Evolutionary conservation across 2,113 vertebrate species (phyloP), one percentile per base, ranked within the genome.

Genomic region (Parus major): DNA sequence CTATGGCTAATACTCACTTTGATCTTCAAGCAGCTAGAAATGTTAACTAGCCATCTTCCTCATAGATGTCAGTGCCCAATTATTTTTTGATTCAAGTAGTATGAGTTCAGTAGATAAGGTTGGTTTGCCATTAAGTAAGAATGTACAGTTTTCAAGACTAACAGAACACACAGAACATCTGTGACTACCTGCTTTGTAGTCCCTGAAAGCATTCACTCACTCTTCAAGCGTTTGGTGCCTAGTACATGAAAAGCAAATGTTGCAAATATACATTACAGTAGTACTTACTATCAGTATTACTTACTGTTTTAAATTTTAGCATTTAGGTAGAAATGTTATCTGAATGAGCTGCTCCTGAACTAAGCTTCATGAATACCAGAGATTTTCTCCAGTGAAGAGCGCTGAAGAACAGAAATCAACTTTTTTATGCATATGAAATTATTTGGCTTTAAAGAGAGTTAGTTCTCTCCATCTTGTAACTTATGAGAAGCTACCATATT

Each of bases 1-100:
- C 52, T 90, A 84, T 15, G 20, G 60, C 35, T 69, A 88, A 81
- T 46, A 93, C 19, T 82, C 59, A 82, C 60, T 86, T 96, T 88
- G 49, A 88, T 92, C 88, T 90, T 89, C 84, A 96, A 91, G 59
- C 63, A 95, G 53, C 41, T 68, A 72, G 53, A 66, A 60, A 95
- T 59, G 31, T 52, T 64, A 87, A n/a, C 16, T 64, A 72, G 39
- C 49, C 6, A 16, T 78, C n/a, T 89, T 88, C 85, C 55, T 90
- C 65, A 50, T 4, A 66, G 70, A 70, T 52, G 13, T 57, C 78
- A 80, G 18, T 36, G 20, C 16, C 18, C 25, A 82, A 73, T 92
- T 92, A 75, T 46, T 87, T 90, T 84, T 84, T 86, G 29, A 28
- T 88, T 96, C 64, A 79, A 88, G 57, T 31, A 88, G 57, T 46